Evolutionary conservation across 2,888 invertebrate genomes (phyloP), one percentile per base, ranked within the genome.

Genomic region (Rhabditoides inermis): DNA sequence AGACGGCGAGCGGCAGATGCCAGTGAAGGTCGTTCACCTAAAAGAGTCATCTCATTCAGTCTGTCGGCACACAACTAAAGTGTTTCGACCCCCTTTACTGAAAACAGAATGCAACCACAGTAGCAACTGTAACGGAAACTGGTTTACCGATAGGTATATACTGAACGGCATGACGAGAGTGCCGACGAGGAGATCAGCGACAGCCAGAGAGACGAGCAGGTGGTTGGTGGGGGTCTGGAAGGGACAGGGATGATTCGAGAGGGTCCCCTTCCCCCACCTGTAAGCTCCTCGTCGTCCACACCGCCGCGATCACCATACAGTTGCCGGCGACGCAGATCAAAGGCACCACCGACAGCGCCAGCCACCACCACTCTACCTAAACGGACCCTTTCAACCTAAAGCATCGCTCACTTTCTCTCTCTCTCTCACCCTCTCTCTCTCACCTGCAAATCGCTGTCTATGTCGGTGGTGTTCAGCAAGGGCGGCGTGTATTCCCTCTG

Each of bases 21-120:
- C 75, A 76, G 45, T 76, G 72, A 26, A 76, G 63, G 40, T 60
- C 61, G 58, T 76, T 76, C 15, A 75, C 51, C 74, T 73, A 47
- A 56, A 68, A 53, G 25, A n/a, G n/a, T n/a, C n/a, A n/a, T 46
- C 45, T 48, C 36, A 10, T 12, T 35, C 32, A 4, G 6, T 3
- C 12, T 18, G 26, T 26, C 20, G 23, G 7, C 26, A 47, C 20
- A 39, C 15, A 22, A 53, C 28, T 20, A 41, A 28, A 2, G 3
- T 30, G 5, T 32, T 1, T 52, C 25, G 22, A 20, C 2, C 2
- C 28, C n/a, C 22, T 36, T 20, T 4, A 12, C 3, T 15, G 39
- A 22, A 18, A 39, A 37, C 37, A 37, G n/a, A n/a, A n/a, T n/a
- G 18, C 5, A 4, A 23, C 23, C 7, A 26, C 23, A 5, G n/a